A percentile compares a stretch with the other conserved stretches of the same genome.
Evolutionary conservation across 1,140 invertebrate species (phyloP).

Genomic region (Achatina immaculata): DNA sequence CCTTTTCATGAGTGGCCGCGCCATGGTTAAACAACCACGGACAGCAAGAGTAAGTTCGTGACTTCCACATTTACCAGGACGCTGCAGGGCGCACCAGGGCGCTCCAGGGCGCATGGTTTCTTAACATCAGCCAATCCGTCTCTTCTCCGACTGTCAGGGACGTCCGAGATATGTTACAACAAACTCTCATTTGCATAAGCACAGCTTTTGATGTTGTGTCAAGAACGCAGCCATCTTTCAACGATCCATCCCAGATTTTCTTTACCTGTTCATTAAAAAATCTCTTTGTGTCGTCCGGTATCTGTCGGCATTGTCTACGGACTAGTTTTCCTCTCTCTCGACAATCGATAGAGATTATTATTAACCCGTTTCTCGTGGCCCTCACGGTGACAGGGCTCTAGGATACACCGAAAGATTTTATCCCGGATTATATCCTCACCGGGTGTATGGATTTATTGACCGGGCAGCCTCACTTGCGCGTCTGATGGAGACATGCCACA

Average conservation of each 20-base stretch:
- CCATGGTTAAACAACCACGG: background rate
- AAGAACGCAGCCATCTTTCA: background rate
- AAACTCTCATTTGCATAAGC: slow-evolving; percentile 23
- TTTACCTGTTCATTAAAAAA: slow-evolving; percentile 30
- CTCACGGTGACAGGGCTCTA: slow-evolving; percentile 13
- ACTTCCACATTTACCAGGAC: background rate
- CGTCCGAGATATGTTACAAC: background rate
- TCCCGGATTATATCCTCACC: slow-evolving; percentile 27
- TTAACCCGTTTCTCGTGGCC: slow-evolving; percentile 2
- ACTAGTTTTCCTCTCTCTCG: background rate
- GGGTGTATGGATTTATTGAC: slow-evolving; percentile 28
- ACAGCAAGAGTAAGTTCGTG: background rate
- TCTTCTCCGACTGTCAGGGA: background rate
- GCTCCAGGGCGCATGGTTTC: background rate
- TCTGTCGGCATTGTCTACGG: slow-evolving; percentile 23
- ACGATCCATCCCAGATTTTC: background rate
- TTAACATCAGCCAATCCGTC: background rate
- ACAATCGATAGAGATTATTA: slow-evolving; percentile 26
- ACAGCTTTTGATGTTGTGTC: background rate
- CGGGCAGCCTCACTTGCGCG: background rate
- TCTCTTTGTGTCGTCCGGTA: slow-evolving; percentile 21
- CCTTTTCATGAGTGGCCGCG: background rate
- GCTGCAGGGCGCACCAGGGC: no score
- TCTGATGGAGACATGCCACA: background rate
- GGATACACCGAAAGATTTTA: slow-evolving; percentile 9